Base-by-base conservation (phyloP, 2,888 invertebrate genomes). In the Drosophila nigricruria region DNA sequence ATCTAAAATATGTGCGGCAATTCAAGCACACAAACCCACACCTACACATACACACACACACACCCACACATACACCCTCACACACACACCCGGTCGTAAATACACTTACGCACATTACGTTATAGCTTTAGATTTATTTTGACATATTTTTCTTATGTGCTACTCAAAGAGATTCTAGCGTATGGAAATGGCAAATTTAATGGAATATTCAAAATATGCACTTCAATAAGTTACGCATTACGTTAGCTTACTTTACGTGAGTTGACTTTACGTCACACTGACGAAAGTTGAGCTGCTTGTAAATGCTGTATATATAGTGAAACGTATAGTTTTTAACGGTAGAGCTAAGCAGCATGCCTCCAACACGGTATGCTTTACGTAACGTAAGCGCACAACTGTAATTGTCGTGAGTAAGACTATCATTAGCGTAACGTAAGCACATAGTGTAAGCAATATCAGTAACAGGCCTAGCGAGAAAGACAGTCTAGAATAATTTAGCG, bases 1-100 rank as follows among this genome's bases (percentile, higher is more conserved):
- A 74, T 69, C 77, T 85, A 81, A 82, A 69, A 82, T 80, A 86
- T 83, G 79, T 86, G 86, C 77, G 70, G 76, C 81, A 82, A 76
- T 78, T 76, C 64, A 73, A 65, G 43, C 45, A 53, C 49, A 61
- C 49, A 61, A 47, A 10, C n/a, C 18, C 65, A 52, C 53, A 54
- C 38, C 49, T 42, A 30, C 34, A 36, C 66, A 34, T 58, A 52
- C 45, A 30, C 34, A 36, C 66, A 34, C 61, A 9, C 25, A 30
- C n/a, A 16, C 18, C 14, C 14, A 42, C 20, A 32, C 42, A 16
- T n/a, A n/a, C n/a, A n/a, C n/a, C n/a, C n/a, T n/a, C n/a, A n/a
- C n/a, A n/a, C n/a, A n/a, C n/a, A 23, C 32, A 34, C 0, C 5
- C 34, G 23, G 36, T 32, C 58, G 49, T 62, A 54, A 54, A 62